A percentile compares a stretch with the other conserved stretches of the same genome.
Conservation (phyloP, 2,113 vertebrate genomes). For the Propithecus coquereli region DNA sequence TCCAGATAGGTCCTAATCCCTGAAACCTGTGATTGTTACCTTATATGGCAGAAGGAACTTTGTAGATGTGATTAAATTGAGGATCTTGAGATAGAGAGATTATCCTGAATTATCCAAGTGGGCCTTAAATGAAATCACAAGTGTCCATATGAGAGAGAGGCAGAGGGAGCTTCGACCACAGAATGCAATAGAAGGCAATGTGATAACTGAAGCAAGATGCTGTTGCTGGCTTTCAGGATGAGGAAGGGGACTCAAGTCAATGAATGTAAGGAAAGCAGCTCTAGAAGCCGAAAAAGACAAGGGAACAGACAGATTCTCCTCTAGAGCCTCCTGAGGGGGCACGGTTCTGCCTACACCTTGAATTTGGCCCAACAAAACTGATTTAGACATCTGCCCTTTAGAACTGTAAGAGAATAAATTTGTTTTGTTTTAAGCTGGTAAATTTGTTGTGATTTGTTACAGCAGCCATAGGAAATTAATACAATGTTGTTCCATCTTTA, state of each 20-base stretch:
- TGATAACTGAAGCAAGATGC: not conserved
- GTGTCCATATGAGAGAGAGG: not conserved
- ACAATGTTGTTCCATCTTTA: not conserved
- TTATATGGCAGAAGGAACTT: not conserved
- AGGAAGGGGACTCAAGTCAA: not conserved
- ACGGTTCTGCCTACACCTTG: not conserved
- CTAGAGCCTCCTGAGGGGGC: not conserved
- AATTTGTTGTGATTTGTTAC: not conserved
- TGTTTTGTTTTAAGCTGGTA: not conserved
- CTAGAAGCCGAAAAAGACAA: not conserved
- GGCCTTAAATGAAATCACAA: not conserved
- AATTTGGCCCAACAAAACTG: not conserved
- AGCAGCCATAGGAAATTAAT: not conserved
- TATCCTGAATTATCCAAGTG: not conserved
- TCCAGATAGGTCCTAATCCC: not conserved
- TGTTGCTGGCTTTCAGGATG: not conserved
- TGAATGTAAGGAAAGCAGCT: not conserved
- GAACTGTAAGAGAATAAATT: not conserved
- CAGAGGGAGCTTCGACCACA: not conserved
- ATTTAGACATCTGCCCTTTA: not conserved
- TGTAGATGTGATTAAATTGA: not conserved
- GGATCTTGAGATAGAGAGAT: not conserved
- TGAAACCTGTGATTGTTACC: not conserved
- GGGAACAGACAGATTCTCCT: not conserved
- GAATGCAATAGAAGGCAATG: not conserved